Conservation (phyloP, 2,888 invertebrate species). For the Lochmaea crataegi region DNA sequence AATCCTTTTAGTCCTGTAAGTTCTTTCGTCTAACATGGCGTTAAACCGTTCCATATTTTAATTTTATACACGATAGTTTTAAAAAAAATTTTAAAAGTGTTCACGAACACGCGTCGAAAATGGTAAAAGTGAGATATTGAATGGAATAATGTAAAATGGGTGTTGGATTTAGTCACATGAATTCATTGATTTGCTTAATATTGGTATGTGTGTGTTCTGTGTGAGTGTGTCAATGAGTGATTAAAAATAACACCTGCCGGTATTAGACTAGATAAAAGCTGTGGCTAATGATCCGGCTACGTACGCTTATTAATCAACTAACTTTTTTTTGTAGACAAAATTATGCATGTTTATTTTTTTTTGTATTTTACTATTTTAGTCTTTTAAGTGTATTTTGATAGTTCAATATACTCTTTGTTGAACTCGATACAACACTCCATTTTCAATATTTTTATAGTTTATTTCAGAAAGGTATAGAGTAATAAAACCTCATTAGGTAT, state of each 20-base stretch:
- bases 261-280: not conserved
- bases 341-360: too few species aligned
- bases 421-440: too few species aligned
- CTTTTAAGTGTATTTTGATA: too few species aligned
- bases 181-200: not conserved
- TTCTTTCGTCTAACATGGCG: slow-evolving; percentile 22
- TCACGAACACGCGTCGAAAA: not conserved
- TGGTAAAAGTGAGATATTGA: not conserved
- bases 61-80: not conserved
- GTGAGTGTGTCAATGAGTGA: slow-evolving; percentile 1
- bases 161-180: slow-evolving; percentile 11
- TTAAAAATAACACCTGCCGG: slow-evolving; percentile 16
- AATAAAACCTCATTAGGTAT: too few species aligned
- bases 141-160: slow-evolving; percentile 7
- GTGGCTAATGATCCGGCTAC: not conserved
- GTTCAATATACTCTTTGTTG: too few species aligned
- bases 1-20: slow-evolving; percentile 37
- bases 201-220: not conserved
- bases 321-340: too few species aligned
- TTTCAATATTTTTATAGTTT: too few species aligned
- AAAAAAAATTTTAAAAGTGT: not conserved
- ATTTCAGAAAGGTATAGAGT: too few species aligned
- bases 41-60: slow-evolving; percentile 27
- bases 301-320: not conserved
- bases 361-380: too few species aligned